Evolutionary conservation across 2,888 invertebrate species (phyloP).

Genomic region (Thelaira solivaga): DNA sequence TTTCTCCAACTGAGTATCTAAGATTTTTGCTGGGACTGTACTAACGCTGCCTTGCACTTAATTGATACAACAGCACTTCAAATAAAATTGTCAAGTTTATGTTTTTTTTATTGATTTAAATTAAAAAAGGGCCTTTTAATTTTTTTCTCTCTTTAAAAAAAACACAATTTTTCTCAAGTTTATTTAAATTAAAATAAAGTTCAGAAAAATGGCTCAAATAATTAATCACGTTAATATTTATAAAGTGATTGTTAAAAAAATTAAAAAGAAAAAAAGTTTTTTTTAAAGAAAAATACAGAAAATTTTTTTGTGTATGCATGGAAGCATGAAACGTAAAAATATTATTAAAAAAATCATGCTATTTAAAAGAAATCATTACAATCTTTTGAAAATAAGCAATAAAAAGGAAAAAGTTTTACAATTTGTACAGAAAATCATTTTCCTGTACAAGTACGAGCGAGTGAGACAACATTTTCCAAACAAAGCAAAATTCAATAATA

Average conservation of each 20-base stretch:
- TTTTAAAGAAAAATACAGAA: background rate
- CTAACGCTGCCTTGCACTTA: no score
- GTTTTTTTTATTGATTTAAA: no score
- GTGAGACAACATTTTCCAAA: no score
- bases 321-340: slow-evolving; percentile 13
- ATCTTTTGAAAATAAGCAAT: slow-evolving; percentile 21
- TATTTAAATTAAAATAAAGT: background rate
- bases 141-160: no score
- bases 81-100: no score
- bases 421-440: slow-evolving; percentile 1
- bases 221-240: no score
- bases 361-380: slow-evolving; percentile 33
- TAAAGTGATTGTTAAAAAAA: slow-evolving; percentile 31
- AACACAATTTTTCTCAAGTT: background rate
- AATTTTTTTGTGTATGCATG: slow-evolving; percentile 1
- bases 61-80: no score
- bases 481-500: background rate
- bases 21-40: no score
- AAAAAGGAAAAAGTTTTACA: slow-evolving; percentile 20
- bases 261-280: background rate
- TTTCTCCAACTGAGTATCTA: no score
- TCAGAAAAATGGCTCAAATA: no score
- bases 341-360: slow-evolving; percentile 7
- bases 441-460: slow-evolving; percentile 15
- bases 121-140: no score